A percentile compares a stretch with the other conserved stretches of the same genome.
Conservation (phyloP, 2,888 invertebrate genomes). For the Drosophila stalkeri region DNA sequence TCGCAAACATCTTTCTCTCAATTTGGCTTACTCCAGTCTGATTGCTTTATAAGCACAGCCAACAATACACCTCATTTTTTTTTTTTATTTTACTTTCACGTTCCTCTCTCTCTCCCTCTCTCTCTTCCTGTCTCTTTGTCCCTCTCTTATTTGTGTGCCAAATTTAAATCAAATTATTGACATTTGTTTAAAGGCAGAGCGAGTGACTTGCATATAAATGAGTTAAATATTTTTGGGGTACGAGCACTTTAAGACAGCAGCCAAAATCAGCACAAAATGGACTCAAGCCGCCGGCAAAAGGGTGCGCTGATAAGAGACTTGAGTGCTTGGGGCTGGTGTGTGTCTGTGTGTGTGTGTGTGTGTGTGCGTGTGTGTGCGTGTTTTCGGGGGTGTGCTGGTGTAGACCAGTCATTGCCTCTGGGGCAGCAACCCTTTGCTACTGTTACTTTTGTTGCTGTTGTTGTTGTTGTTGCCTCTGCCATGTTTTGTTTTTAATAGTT, state of each 20-base stretch:
- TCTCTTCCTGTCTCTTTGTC: neutral
- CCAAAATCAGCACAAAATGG: conserved; percentile 75
- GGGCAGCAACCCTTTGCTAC: conserved; percentile 74
- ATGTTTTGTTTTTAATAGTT: conserved; percentile 83
- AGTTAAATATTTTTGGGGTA: conserved; percentile 56
- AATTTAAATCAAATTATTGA: conserved; percentile 81
- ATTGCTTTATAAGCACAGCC: conserved; percentile 68
- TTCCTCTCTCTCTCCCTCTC: conserved; percentile 1
- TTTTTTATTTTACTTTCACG: conserved; percentile 5
- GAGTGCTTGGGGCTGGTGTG: conserved; percentile 1
- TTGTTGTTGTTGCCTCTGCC: conserved; percentile 51
- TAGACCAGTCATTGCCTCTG: conserved; percentile 37
- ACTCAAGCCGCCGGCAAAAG: conserved; percentile 51
- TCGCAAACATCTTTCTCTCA: conserved; percentile 14
- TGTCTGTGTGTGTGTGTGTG: neutral
- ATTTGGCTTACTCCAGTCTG: conserved; percentile 34
- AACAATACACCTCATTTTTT: conserved; percentile 39
- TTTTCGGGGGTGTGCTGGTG: neutral
- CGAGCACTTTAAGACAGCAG: conserved; percentile 54
- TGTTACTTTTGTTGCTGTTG: conserved; percentile 40
- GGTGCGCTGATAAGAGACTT: conserved; percentile 60
- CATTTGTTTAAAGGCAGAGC: conserved; percentile 75
- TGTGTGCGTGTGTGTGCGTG: neutral
- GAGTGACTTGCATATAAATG: conserved; percentile 74
- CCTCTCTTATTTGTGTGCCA: conserved; percentile 45